Evolutionary conservation across 1,140 invertebrate species (phyloP), one percentile per base, ranked within the genome.

Genomic region (Coboldia fuscipes): DNA sequence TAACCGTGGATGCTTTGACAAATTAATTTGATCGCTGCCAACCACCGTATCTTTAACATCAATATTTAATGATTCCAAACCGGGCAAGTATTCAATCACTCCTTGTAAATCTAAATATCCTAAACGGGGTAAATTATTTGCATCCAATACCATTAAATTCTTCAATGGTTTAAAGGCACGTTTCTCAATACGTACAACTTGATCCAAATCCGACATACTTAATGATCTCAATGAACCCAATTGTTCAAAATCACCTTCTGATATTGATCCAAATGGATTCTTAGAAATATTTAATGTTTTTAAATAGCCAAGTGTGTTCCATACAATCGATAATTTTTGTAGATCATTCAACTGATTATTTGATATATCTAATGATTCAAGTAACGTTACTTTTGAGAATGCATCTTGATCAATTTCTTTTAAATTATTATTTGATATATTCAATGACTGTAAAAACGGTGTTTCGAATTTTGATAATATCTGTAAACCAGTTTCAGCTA

Each of bases 31-130:
- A 47, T 88, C 81, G 39, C 75, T 71, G 18, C 80, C 73, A 29
- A 89, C 70, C 29, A 68, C 68, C 0, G 72, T 56, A 46, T 89
- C 83, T 51, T 88, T 89, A 2, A 86, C 68, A 59, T 92, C 86
- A 30, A 89, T 71, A 41, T 85, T 77, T 3, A 89, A 51, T 28
- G 56, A 60, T 54, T 81, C 68, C 19, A 83, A 46, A 1, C 70
- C 67, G 3, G 66, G 65, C 46, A 84, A 58, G 34, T 67, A 62
- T 41, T 75, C 70, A 4, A 88, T 51, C 20, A 85, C 66, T 6
- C 80, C 81, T 43, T 79, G 72, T 1, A 83, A 63, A 54, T 89
- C 82, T 29, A 89, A 65, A 45, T 84, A 84, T 2, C 80, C 78
- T 4, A 89, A 43, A 43, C 70, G 65, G 0, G 78, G 78, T 50